These are phyloP conservation scores for Pheosia tremula DNA, from an alignment of 2,888 invertebrate genomes.

Conservation along the genomic window DNA sequence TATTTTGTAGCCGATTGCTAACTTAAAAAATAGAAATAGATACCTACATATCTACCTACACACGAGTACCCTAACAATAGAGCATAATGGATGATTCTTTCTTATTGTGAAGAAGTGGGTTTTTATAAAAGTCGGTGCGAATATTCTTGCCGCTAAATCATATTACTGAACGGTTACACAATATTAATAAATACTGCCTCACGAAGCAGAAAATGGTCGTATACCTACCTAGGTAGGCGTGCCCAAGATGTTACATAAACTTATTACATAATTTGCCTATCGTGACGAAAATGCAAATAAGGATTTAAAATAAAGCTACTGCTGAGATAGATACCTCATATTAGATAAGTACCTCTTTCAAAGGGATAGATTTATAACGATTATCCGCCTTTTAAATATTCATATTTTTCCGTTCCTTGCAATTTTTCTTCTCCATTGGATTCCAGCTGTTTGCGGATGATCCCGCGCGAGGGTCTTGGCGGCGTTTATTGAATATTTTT, in stretches of 20 bases:
- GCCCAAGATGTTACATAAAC: too few species aligned
- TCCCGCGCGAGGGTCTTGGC: constrained; percentile 53
- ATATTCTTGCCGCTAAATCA: constrained; percentile 41
- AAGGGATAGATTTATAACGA: constrained; percentile 34
- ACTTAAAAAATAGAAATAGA: constrained; percentile 17
- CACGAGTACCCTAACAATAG: constrained; percentile 53
- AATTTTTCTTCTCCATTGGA: constrained; percentile 60
- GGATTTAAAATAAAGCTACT: too few species aligned
- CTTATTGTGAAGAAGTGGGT: constrained; percentile 58
- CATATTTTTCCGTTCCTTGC: constrained; percentile 50
- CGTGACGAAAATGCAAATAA: neutral
- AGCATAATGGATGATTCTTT: constrained; percentile 62
- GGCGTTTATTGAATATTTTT: constrained; percentile 79
- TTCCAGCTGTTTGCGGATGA: constrained; percentile 59
- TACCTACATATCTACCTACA: constrained; percentile 32
- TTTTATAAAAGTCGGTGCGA: constrained; percentile 56
- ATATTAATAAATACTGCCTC: too few species aligned
- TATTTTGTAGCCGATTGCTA: neutral
- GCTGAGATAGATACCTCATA: too few species aligned
- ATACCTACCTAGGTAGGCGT: too few species aligned
- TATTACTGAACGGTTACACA: neutral
- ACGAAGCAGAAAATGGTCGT: too few species aligned
- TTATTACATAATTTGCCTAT: too few species aligned
- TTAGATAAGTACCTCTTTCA: neutral
- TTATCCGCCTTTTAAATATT: constrained; percentile 39